Conservation (phyloP, 2,888 invertebrate genomes). For the Tholera decimalis region DNA sequence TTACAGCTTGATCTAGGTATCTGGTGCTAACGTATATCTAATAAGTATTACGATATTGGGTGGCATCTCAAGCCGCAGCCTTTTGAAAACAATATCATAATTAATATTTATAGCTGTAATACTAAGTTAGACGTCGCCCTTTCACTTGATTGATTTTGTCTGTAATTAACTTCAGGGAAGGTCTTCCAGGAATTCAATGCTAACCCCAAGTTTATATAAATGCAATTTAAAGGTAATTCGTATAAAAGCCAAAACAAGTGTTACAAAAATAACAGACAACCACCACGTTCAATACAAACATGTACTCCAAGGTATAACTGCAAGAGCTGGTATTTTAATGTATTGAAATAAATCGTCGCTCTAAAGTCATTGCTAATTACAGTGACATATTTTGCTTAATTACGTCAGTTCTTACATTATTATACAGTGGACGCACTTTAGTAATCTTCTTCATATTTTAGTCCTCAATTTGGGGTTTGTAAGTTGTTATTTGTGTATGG, state of each 20-base stretch:
- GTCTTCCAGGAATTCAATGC: slow-evolving; percentile 66
- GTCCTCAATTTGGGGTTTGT: not conserved
- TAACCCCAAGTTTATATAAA: slow-evolving; percentile 81
- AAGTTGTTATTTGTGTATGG: not conserved
- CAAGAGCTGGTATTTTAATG: slow-evolving; percentile 20
- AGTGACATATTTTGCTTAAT: not conserved
- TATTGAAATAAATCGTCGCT: not conserved
- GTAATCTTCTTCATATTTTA: not conserved
- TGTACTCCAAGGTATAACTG: slow-evolving; percentile 84
- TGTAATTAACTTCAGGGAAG: slow-evolving; percentile 13
- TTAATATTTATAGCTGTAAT: no score
- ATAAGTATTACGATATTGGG: no score
- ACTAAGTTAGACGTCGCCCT: not conserved
- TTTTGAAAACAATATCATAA: not conserved
- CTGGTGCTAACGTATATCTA: no score
- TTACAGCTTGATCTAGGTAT: no score
- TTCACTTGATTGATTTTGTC: slow-evolving; percentile 14
- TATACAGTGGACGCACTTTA: not conserved
- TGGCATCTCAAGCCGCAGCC: no score
- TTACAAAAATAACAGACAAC: slow-evolving; percentile 78
- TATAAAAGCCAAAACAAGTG: slow-evolving; percentile 85
- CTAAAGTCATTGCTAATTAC: not conserved
- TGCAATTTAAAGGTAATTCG: no score
- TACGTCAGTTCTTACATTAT: not conserved
- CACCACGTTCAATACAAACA: slow-evolving; percentile 80